Conservation (phyloP, 2,113 vertebrate species). For the Gobius niger region DNA sequence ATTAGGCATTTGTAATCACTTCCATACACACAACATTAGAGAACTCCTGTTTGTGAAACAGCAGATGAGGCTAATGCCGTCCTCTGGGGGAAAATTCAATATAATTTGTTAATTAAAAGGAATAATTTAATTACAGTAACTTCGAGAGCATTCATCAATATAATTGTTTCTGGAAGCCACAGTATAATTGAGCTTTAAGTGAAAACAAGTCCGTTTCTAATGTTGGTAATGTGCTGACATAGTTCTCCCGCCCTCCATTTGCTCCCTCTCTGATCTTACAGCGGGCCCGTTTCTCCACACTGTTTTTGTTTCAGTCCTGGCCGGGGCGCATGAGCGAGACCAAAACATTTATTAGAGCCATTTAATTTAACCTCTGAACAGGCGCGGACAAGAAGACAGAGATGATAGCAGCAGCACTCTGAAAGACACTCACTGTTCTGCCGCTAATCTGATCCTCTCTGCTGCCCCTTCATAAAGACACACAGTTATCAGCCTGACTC, state of each 20-base stretch:
- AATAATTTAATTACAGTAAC: conserved; percentile 85
- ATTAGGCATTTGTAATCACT: conserved; percentile 73
- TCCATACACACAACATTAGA: conserved; percentile 71
- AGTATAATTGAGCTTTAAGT: conserved; percentile 80
- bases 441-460: conserved; percentile 93
- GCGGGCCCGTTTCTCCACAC: conserved; percentile 77
- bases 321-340: conserved; percentile 82
- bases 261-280: conserved; percentile 84
- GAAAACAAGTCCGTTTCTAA: conserved; percentile 80
- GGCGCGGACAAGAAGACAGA: conserved; percentile 86
- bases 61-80: conserved; percentile 76
- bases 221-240: conserved; percentile 76
- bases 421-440: conserved; percentile 87
- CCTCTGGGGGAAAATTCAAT: conserved; percentile 80
- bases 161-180: conserved; percentile 78
- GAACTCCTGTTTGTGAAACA: conserved; percentile 78
- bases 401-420: conserved; percentile 85
- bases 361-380: conserved; percentile 98
- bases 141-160: conserved; percentile 81
- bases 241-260: conserved; percentile 64
- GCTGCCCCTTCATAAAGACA: conserved; percentile 89
- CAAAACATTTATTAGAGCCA: conserved; percentile 97
- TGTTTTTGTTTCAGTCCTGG: conserved; percentile 83
- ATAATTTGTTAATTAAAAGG: conserved; percentile 83
- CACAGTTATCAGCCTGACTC: conserved; percentile 87